Conservation (phyloP, 2,888 invertebrate species). For the Ischnura elegans region DNA sequence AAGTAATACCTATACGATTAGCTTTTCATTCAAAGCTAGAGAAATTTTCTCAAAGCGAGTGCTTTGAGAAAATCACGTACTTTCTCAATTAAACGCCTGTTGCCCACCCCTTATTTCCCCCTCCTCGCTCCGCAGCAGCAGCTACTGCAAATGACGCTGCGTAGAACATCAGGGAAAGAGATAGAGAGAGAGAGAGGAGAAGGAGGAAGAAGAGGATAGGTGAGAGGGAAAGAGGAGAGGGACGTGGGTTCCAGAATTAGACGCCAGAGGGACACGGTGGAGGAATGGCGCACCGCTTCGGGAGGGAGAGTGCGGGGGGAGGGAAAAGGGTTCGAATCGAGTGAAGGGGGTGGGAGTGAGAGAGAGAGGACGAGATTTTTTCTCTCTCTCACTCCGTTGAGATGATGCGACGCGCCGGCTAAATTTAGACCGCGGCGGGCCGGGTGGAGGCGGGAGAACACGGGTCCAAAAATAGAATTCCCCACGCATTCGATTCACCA, state of each 20-base stretch:
- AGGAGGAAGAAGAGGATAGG: neutral
- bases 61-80: too few species aligned
- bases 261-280: neutral
- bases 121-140: too few species aligned
- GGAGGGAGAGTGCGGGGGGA: neutral
- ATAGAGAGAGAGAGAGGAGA: neutral
- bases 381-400: too few species aligned
- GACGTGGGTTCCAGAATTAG: neutral
- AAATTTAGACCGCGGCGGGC: neutral
- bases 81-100: too few species aligned
- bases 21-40: too few species aligned
- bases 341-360: neutral
- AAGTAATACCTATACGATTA: too few species aligned
- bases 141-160: neutral
- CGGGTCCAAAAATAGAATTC: conserved; percentile 3
- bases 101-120: too few species aligned
- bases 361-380: neutral
- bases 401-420: conserved; percentile 4
- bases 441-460: neutral
- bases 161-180: neutral
- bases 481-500: conserved; percentile 30
- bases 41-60: too few species aligned
- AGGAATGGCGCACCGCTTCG: neutral
- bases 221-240: neutral
- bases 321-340: neutral